Base-by-base conservation (phyloP, 2,888 invertebrate genomes). In the Nasonia oneida region DNA sequence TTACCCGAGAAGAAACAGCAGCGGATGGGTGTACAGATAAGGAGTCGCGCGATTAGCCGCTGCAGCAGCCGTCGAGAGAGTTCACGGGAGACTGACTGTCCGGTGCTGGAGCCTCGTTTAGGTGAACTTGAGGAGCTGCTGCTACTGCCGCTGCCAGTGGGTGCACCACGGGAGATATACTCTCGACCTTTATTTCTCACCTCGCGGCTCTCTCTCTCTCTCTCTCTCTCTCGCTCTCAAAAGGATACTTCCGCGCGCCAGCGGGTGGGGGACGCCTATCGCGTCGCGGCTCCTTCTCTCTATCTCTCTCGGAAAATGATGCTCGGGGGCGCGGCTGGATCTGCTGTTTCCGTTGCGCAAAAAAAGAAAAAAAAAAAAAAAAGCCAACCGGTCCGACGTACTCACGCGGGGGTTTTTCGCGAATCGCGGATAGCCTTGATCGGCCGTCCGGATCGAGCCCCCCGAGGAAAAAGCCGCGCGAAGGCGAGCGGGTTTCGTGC, bases 141-240 rank as follows among this genome's bases (percentile, higher is more conserved):
- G 33, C 15, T 14, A 23, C 29, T 14, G 23, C 23, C 2, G 67
- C 67, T 4, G 33, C 2, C n/a, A 47, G 47, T 47, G 12, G 47
- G 47, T 47, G 14, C 8, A 42, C 6, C 0, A 6, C 12, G 23
- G 3, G 23, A 23, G 64, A 67, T 67, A 53, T 70, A 83, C 37
- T 33, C 67, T 76, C 70, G 82, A 83, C 82, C 82, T 83, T 83
- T 83, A 83, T 83, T 77, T 67, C 81, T 74, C 64, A 64, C 61
- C 33, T 81, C 14, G 42, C 57, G 12, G 10, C 33, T 29, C 29
- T 29, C 29, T 29, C 29, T 67, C 67, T 67, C 15, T 67, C 67
- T 64, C 67, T 67, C 33, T 67, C 67, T 64, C 29, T 33, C 33
- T 29, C 67, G 1, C 67, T 29, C 29, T 33, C 29, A 67, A 67